A percentile compares a stretch with the other conserved stretches of the same genome.
Evolutionary conservation across 2,797 vertebrate genomes (phyloP).

Genomic region (Perodicticus potto): DNA sequence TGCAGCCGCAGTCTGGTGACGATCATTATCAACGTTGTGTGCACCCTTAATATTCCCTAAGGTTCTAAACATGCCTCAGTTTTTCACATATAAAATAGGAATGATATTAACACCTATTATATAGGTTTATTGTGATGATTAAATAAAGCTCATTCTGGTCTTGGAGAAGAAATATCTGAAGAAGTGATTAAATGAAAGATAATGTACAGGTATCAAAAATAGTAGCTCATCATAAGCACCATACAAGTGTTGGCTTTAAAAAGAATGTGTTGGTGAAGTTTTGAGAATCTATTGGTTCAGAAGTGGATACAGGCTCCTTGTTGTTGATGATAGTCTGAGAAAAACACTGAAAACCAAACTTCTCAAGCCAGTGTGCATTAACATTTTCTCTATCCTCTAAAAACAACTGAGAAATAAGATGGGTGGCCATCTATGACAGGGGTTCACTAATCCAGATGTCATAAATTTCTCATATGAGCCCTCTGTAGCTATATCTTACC

Average conservation of each 20-base stretch:
- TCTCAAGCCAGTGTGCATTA: neutral
- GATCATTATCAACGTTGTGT: neutral
- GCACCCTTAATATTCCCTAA: neutral
- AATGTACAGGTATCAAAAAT: neutral
- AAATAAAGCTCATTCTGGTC: constrained; percentile 2
- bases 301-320: neutral
- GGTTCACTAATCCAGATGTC: neutral
- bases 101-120: neutral
- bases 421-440: neutral
- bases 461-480: neutral
- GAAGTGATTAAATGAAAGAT: neutral
- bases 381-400: neutral
- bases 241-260: neutral
- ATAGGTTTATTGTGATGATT: neutral
- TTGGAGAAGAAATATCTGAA: neutral
- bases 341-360: neutral
- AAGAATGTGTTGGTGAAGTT: neutral
- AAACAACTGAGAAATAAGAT: neutral
- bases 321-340: neutral
- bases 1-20: neutral
- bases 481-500: constrained; percentile 3
- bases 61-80: neutral
- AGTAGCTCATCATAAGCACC: neutral
- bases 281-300: neutral
- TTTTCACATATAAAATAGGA: neutral